These are phyloP conservation scores for Cossypha niveicapilla DNA, from an alignment of 2,797 vertebrate species.

Conservation along the genomic window DNA sequence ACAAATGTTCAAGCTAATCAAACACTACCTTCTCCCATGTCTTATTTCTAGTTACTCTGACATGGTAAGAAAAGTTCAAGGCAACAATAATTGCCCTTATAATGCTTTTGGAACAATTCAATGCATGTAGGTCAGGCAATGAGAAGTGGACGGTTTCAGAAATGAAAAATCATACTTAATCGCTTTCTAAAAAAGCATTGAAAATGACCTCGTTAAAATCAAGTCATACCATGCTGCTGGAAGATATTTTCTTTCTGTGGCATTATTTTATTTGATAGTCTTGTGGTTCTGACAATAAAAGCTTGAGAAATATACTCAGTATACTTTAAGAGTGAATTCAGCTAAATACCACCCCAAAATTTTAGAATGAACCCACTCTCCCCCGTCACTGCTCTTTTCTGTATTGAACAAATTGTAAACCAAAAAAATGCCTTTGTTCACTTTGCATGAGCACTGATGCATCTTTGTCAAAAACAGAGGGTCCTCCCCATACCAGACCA, in stretches of 20 bases:
- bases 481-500: not conserved
- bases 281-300: constrained; percentile 10
- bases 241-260: constrained; percentile 18
- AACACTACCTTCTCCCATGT: constrained; percentile 46
- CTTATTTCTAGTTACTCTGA: constrained; percentile 68
- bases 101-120: constrained; percentile 75
- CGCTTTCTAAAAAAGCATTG: constrained; percentile 40
- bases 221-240: constrained; percentile 42
- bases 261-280: constrained; percentile 26
- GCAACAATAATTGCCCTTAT: constrained; percentile 73
- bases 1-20: constrained; percentile 61
- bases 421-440: not conserved
- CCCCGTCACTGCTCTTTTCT: constrained; percentile 36
- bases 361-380: constrained; percentile 40
- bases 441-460: constrained; percentile 16
- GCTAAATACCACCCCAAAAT: not conserved
- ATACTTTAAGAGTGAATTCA: constrained; percentile 47
- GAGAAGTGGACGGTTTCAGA: constrained; percentile 61
- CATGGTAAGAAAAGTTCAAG: constrained; percentile 68
- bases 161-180: constrained; percentile 72
- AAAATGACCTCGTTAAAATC: constrained; percentile 72
- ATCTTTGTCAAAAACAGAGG: constrained; percentile 18
- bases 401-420: constrained; percentile 37
- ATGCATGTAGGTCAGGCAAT: constrained; percentile 67
- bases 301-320: constrained; percentile 43